These are phyloP conservation scores for Aythya baeri DNA, from an alignment of 2,113 vertebrate species.

Conservation along the genomic window DNA sequence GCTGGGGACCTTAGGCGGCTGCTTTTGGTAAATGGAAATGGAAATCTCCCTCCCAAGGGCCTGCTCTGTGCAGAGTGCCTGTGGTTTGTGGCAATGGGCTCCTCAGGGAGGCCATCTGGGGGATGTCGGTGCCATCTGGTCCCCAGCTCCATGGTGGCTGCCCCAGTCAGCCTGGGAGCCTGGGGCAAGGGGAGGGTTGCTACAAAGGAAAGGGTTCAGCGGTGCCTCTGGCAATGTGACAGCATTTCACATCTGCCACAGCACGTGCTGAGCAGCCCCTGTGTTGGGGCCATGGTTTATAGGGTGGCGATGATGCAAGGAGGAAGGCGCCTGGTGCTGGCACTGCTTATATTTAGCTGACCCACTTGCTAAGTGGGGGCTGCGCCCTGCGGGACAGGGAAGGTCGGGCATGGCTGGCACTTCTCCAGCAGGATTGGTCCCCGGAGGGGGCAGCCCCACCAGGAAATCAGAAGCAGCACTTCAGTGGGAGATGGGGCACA, in stretches of 20 bases:
- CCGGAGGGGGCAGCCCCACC: neutral
- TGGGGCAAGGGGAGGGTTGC: fast-evolving
- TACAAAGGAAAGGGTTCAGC: fast-evolving
- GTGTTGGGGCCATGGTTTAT: constrained; percentile 28
- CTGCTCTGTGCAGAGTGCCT: neutral
- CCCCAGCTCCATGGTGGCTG: neutral
- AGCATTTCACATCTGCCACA: neutral
- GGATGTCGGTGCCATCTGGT: neutral
- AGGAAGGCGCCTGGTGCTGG: neutral
- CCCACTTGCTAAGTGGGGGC: constrained; percentile 32
- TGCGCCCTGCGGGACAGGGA: neutral
- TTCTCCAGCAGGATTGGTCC: neutral
- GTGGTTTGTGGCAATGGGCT: neutral
- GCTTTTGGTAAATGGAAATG: neutral
- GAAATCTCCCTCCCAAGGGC: neutral
- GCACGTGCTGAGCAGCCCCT: neutral
- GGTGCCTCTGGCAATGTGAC: neutral
- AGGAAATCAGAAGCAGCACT: neutral
- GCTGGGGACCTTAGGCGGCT: neutral
- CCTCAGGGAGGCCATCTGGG: fast-evolving
- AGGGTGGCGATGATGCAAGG: constrained; percentile 58
- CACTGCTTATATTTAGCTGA: constrained; percentile 54
- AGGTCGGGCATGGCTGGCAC: neutral
- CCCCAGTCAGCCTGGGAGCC: neutral
- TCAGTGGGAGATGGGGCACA: neutral